Evolutionary conservation across 2,113 vertebrate genomes (phyloP).

Genomic region (Crocuta crocuta): DNA sequence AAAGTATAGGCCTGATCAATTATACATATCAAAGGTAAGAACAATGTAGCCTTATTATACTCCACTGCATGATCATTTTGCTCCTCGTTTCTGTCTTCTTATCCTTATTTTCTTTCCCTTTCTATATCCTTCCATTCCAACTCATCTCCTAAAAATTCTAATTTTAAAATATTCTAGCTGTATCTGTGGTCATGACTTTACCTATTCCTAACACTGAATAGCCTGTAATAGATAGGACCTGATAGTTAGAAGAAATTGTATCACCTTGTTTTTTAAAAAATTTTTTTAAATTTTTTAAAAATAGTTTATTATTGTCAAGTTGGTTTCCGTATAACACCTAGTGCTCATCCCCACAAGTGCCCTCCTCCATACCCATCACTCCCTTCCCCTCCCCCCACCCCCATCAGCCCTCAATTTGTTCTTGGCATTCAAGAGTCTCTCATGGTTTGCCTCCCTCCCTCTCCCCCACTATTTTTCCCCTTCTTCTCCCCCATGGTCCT

Average conservation of each 20-base stretch:
- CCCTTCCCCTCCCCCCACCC: too few species aligned
- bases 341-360: too few species aligned
- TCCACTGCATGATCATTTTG: neutral
- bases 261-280: neutral
- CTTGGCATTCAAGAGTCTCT: too few species aligned
- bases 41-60: neutral
- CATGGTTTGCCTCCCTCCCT: too few species aligned
- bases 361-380: too few species aligned
- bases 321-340: too few species aligned
- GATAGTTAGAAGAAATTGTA: neutral
- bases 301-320: too few species aligned
- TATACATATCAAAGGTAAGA: neutral
- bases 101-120: neutral
- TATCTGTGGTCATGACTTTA: neutral
- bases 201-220: conserved; percentile 14
- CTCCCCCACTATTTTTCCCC: too few species aligned
- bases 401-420: too few species aligned
- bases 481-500: too few species aligned
- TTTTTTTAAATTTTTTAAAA: too few species aligned
- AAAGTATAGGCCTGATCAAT: neutral
- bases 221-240: neutral
- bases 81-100: neutral
- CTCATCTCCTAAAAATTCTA: neutral
- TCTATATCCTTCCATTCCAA: neutral
- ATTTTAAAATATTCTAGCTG: neutral